phyloP scores from a whole-genome alignment of 2,888 invertebrate species.

The Spodoptera littoralis region DNA sequence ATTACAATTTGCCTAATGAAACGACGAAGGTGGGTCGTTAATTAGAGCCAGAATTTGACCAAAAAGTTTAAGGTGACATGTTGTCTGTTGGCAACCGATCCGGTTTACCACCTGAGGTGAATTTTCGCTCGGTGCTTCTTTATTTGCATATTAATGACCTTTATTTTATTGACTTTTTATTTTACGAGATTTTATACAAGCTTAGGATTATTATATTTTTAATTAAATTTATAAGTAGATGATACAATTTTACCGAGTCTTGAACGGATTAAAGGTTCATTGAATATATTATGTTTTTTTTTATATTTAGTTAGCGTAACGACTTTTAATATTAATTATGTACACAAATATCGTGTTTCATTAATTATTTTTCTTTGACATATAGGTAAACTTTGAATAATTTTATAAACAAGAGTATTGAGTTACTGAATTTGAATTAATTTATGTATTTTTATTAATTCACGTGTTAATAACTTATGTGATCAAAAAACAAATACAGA shows the following conservation, averaged over 20 bases:
- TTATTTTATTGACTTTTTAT: constrained; percentile 76
- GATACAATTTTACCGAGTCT: constrained; percentile 4
- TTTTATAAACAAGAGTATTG: constrained; percentile 21
- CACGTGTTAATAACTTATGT: constrained; percentile 10
- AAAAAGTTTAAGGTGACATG: constrained; percentile 78
- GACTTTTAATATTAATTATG: neutral
- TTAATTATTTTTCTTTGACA: constrained; percentile 11
- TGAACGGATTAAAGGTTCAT: neutral
- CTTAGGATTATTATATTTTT: constrained; percentile 60
- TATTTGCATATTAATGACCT: constrained; percentile 83
- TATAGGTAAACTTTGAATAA: neutral
- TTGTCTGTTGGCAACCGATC: constrained; percentile 84
- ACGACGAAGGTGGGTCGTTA: constrained; percentile 66
- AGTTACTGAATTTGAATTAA: constrained; percentile 32
- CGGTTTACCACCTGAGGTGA: constrained; percentile 86
- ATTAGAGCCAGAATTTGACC: constrained; percentile 65
- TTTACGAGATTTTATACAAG: constrained; percentile 59
- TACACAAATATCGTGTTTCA: constrained; percentile 6
- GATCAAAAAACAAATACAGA: neutral
- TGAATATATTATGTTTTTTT: neutral
- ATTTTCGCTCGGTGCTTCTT: constrained; percentile 70
- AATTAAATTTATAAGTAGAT: constrained; percentile 50
- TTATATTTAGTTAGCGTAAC: neutral
- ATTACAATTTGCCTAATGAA: constrained; percentile 49
- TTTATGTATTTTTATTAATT: constrained; percentile 17